Evolutionary conservation across 1,140 invertebrate species (phyloP), one percentile per base, ranked within the genome.

Genomic region (Battus philenor): DNA sequence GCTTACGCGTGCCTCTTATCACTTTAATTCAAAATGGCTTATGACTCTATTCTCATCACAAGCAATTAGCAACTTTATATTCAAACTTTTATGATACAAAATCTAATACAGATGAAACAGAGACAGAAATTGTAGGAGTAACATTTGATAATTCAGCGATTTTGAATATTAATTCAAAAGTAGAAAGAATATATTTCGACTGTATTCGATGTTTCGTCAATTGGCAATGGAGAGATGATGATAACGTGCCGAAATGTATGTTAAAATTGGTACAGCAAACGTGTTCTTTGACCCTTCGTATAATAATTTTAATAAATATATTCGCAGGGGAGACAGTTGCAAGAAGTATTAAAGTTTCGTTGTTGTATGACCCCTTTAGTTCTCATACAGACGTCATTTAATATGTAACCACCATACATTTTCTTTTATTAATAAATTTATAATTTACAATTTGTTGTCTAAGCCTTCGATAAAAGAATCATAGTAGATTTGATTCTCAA

Each of bases 251-350:
- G 65, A 80, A 73, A 80, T 62, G 50, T 66, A 10, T 30, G n/a
- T 64, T 71, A 56, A 74, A 72, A 70, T 68, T 58, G 66, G 57
- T 45, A 68, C 50, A 67, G 68, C 59, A 41, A 70, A 75, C 66
- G 61, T 79, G 74, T 75, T 72, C 63, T 75, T 81, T 82, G 74
- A 81, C 76, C 71, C 77, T 55, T 70, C 46, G 43, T 65, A 71
- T 69, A 49, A 76, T 77, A 68, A 80, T 79, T 78, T 75, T 77
- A 75, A 80, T 77, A 73, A 67, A 67, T 60, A 77, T 62, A 65
- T 64, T 63, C 59, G 54, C 66, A 64, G 75, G 76, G 80, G 67
- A 68, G 54, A 70, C 60, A 71, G 68, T 67, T 75, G 63, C 50
- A 59, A 75, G 63, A 60, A 54, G 67, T 72, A 84, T 80, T 84